phyloP scores from a whole-genome alignment of 2,797 vertebrate genomes.

The Pelochelys cantorii region DNA sequence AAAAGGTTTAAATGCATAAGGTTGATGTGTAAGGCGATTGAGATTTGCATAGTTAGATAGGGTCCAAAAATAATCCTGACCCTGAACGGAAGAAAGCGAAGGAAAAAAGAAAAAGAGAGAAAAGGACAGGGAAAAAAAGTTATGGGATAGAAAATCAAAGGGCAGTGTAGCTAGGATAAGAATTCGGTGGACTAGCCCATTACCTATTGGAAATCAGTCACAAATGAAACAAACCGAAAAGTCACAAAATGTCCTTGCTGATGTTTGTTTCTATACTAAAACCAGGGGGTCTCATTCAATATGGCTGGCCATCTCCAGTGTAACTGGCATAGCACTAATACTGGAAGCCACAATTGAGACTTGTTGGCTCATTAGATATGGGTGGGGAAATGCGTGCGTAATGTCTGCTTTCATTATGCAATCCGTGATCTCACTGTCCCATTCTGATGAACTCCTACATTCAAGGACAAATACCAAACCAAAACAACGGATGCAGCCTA shows the following conservation, averaged over 20 bases:
- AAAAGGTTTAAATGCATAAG: neutral
- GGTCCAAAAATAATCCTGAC: constrained; percentile 19
- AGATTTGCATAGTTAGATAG: neutral
- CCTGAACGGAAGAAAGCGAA: neutral
- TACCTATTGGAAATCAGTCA: neutral
- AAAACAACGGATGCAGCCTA: neutral
- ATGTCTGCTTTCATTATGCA: neutral
- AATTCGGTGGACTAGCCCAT: neutral
- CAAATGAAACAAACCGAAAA: neutral
- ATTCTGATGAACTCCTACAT: neutral
- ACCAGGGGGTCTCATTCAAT: neutral
- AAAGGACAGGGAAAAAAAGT: accelerated
- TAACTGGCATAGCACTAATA: neutral
- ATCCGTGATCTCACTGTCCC: neutral
- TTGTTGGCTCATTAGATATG: neutral
- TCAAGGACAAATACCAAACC: neutral
- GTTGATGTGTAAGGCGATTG: neutral
- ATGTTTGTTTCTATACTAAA: neutral
- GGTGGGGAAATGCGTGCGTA: too few species aligned
- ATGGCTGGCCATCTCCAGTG: neutral
- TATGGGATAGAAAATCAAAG: neutral
- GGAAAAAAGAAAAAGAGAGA: neutral
- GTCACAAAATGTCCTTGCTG: neutral
- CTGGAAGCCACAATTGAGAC: neutral
- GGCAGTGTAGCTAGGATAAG: accelerated